Conservation (phyloP, 2,113 vertebrate genomes). For the Syrmaticus mikado region DNA sequence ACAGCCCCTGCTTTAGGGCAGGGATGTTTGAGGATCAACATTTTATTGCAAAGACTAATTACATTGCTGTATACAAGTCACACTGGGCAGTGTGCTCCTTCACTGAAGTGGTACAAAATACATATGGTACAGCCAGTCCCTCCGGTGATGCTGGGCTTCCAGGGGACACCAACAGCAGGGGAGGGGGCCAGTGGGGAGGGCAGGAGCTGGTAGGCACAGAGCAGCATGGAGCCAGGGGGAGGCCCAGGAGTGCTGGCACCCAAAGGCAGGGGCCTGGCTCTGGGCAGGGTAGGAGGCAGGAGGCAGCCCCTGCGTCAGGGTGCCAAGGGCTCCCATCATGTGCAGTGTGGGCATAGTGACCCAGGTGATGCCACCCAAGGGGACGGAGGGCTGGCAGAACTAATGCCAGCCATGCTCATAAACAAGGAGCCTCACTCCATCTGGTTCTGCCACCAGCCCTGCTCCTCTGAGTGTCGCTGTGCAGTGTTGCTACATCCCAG, state of each 20-base stretch:
- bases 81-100: conserved; percentile 70
- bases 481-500: not conserved
- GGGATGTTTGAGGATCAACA: not conserved
- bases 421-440: not conserved
- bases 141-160: not conserved
- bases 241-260: not conserved
- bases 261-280: not conserved
- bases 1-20: not conserved
- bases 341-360: not conserved
- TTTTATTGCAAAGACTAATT: conserved; percentile 81
- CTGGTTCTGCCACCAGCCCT: not conserved
- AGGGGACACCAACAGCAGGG: not conserved
- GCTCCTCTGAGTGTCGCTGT: rapidly evolving
- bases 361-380: not conserved
- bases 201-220: not conserved
- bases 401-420: rapidly evolving
- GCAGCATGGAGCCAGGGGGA: not conserved
- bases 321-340: conserved; percentile 54
- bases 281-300: not conserved
- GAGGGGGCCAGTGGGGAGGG: not conserved
- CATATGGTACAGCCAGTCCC: conserved; percentile 62
- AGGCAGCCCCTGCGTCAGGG: conserved; percentile 57
- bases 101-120: conserved; percentile 78
- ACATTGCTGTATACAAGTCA: conserved; percentile 76
- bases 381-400: not conserved